Evolutionary conservation across 1,140 invertebrate species (phyloP), one percentile per base, ranked within the genome.

Genomic region (Oncopeltus fasciatus): DNA sequence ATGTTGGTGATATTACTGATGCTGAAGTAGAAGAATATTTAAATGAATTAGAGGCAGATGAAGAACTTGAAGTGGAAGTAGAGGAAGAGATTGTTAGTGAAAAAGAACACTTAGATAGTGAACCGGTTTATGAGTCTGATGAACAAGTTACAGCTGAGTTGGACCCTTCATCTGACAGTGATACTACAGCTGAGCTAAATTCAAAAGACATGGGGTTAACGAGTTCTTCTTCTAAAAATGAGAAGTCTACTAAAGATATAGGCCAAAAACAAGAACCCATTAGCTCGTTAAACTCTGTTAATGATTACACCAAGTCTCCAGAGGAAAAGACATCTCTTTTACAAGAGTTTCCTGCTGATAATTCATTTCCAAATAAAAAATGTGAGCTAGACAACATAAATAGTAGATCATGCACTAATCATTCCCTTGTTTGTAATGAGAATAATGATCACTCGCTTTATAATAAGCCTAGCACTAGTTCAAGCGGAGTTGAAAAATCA

Each of bases 21-120:
- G 74, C 74, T 46, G 79, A 82, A 66, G 67, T 83, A n/a, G 76
- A 74, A 49, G 73, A 77, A 38, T 80, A 81, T 70, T 72, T 83
- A 43, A 73, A 78, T 2, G 75, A 80, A 58, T 68, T 82, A n/a
- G 79, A 64, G 49, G 64, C 65, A 61, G 62, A 69, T 24, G 21
- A 24, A 53, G 44, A n/a, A 24, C 20, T 28, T 24, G 11, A 9
- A 8, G n/a, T 21, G 20, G 21, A 26, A 2, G 31, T 18, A 18
- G 33, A 56, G 9, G n/a, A n/a, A n/a, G n/a, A n/a, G n/a, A n/a
- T n/a, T n/a, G n/a, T n/a, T n/a, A n/a, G n/a, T n/a, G n/a, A n/a
- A n/a, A n/a, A 4, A 71, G 69, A 16, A 57, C 61, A n/a, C n/a
- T n/a, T n/a, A n/a, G n/a, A n/a, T n/a, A n/a, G n/a, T n/a, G n/a